Base-by-base conservation (phyloP, 2,113 vertebrate species). In the Paralichthys olivaceus region DNA sequence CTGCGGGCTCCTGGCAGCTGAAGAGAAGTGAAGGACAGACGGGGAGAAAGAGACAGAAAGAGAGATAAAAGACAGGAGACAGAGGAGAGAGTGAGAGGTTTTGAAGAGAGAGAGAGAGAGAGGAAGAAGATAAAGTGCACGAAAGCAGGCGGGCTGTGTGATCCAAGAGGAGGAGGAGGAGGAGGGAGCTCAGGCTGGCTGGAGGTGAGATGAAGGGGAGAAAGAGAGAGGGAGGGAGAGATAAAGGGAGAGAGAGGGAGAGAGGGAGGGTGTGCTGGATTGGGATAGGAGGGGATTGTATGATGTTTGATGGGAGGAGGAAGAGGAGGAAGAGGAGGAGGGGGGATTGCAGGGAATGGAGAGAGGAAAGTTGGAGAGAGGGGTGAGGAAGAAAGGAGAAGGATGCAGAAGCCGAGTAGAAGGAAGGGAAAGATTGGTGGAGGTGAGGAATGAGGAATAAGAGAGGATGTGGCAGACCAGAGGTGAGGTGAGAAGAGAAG, bases 161-260 rank as follows among this genome's bases (percentile, higher is more conserved):
- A 79, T 83, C 72, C 76, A 81, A 81, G 79, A 82, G 51, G 79
- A 83, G 62, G 59, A 61, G 59, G 60, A 62, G 75, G 81, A 84
- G 77, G 81, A 87, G 82, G 73, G 78, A 75, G 77, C 88, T 81
- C 79, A 11, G 79, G 84, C 80, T 83, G 69, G 90, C 90, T 92
- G 88, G 89, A 91, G 92, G 90, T 91, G 90, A 92, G 92, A 91
- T 90, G 91, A 93, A 93, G 92, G 92, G 81, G 91, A 91, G 90
- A 85, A 90, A 85, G 88, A 86, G 84, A 71, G 75, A 88, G 85
- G 51, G 84, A 84, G 87, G 55, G 83, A 80, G 53, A 25, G 53
- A 55, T 22, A 55, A n/a, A 61, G 59, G 34, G 80, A 79, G 82
- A 79, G 87, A 88, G 74, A 75, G 75, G 81, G 75, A 63, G 77